Evolutionary conservation across 2,888 invertebrate species (phyloP).

Genomic region (Pharmacophagus antenor): DNA sequence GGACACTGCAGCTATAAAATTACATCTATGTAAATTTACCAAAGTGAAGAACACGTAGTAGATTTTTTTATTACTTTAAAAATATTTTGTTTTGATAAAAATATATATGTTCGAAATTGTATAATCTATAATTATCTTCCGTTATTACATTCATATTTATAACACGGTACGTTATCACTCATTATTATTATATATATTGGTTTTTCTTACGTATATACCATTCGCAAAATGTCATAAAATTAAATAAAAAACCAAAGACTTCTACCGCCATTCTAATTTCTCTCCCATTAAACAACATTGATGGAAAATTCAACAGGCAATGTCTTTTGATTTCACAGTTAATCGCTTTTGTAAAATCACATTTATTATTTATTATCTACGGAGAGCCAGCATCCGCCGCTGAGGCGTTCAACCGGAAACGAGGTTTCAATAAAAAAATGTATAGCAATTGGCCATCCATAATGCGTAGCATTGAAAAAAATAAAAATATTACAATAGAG

Average conservation of each 20-base stretch:
- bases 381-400: constrained; percentile 29
- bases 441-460: constrained; percentile 1
- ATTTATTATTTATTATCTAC: constrained; percentile 31
- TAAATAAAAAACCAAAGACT: constrained; percentile 3
- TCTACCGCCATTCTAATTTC: constrained; percentile 5
- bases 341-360: constrained; percentile 29
- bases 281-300: constrained; percentile 19
- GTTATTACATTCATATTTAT: too few relatives aligned
- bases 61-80: too few relatives aligned
- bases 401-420: constrained; percentile 20
- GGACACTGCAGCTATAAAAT: too few relatives aligned
- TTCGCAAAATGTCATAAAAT: neutral
- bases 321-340: constrained; percentile 30
- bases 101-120: too few relatives aligned
- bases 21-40: too few relatives aligned
- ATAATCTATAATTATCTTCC: too few relatives aligned
- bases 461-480: neutral
- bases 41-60: too few relatives aligned
- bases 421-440: constrained; percentile 11
- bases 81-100: too few relatives aligned
- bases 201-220: neutral
- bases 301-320: constrained; percentile 29
- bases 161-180: too few relatives aligned
- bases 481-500: too few relatives aligned
- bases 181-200: too few relatives aligned